These are phyloP conservation scores for Aldrovandia affinis DNA, from an alignment of 2,797 vertebrate species.

Conservation along the genomic window DNA sequence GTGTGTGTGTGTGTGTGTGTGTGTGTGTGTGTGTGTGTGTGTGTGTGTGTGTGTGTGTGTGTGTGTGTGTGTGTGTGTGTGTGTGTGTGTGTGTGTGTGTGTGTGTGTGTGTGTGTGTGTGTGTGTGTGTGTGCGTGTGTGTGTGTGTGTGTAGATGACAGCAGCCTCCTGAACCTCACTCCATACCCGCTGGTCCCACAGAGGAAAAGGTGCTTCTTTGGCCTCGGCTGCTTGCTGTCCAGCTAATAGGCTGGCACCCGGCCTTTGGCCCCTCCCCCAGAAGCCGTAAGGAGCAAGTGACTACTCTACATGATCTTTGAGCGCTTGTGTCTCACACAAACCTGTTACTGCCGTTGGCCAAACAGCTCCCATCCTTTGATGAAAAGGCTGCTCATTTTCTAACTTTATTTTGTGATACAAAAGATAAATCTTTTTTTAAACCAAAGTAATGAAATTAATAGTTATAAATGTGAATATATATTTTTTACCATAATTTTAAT, in stretches of 20 bases:
- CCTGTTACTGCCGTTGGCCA: constrained; percentile 80
- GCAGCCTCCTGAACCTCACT: constrained; percentile 97
- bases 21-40: background rate
- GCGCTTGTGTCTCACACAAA: constrained; percentile 71
- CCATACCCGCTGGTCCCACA: constrained; percentile 92
- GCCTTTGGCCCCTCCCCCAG: constrained; percentile 40
- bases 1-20: background rate
- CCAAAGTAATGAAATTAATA: constrained; percentile 62
- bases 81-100: background rate
- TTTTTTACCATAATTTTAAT: constrained; percentile 43
- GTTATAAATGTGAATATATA: constrained; percentile 66
- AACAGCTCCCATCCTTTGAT: constrained; percentile 63
- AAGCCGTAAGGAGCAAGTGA: constrained; percentile 58
- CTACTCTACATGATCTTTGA: constrained; percentile 72
- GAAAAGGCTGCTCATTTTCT: constrained; percentile 71
- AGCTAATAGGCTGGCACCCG: constrained; percentile 81
- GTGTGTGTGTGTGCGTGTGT: constrained; percentile 26
- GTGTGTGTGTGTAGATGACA: constrained; percentile 78
- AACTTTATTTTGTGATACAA: constrained; percentile 78
- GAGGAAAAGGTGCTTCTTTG: constrained; percentile 96
- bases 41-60: too few species aligned
- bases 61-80: background rate
- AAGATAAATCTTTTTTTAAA: constrained; percentile 63
- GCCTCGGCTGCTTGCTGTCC: constrained; percentile 95
- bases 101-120: constrained; percentile 1